Conservation (phyloP, 2,888 invertebrate species). For the Aelia acuminata region DNA sequence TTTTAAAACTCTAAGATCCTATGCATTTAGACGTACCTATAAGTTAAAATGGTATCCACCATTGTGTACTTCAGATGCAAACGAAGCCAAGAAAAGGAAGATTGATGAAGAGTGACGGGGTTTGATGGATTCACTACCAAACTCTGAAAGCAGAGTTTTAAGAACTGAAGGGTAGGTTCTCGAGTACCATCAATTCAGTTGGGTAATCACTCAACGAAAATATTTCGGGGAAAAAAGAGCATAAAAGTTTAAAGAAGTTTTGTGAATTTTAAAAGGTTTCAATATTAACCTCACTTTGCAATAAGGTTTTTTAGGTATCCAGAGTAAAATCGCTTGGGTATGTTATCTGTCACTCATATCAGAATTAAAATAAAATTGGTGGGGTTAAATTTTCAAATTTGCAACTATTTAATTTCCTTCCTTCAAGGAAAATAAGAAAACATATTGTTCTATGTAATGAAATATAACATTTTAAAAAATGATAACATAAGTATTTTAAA, state of each 20-base stretch:
- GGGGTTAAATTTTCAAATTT: too few relatives aligned
- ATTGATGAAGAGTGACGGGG: background rate
- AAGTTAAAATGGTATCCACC: background rate
- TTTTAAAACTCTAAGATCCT: too few relatives aligned
- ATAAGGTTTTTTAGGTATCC: background rate
- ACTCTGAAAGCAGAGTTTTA: slow-evolving; percentile 38
- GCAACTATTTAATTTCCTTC: too few relatives aligned
- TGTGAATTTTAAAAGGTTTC: background rate
- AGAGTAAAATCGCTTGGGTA: background rate
- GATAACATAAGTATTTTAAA: too few relatives aligned
- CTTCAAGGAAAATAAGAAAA: too few relatives aligned
- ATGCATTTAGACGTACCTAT: background rate
- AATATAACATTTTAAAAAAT: too few relatives aligned
- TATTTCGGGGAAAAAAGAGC: background rate
- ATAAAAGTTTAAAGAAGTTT: background rate
- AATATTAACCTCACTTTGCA: background rate
- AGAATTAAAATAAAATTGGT: too few relatives aligned
- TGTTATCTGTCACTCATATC: too few relatives aligned
- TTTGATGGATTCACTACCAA: slow-evolving; percentile 33
- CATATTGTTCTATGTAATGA: too few relatives aligned
- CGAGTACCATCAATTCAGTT: background rate
- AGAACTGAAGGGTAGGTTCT: background rate
- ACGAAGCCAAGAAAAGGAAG: slow-evolving; percentile 31
- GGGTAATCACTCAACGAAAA: slow-evolving; percentile 23
- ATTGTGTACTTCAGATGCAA: background rate